These are phyloP conservation scores for Leptopilina clavipes DNA, from an alignment of 1,140 invertebrate genomes.

Conservation along the genomic window DNA sequence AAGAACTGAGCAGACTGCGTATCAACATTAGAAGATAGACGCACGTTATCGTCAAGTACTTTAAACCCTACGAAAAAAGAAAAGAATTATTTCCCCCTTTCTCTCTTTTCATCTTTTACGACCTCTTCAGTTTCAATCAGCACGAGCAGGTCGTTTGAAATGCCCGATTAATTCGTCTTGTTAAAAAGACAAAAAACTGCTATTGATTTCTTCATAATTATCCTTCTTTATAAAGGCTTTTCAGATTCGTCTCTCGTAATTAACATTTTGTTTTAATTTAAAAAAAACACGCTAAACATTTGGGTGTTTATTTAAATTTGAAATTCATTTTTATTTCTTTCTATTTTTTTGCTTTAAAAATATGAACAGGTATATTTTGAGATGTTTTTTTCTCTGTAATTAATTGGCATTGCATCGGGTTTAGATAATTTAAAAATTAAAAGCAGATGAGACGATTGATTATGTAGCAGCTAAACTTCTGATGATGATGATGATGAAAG, in stretches of 20 bases:
- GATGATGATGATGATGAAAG: neutral
- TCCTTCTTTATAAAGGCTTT: neutral
- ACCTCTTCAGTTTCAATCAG: neutral
- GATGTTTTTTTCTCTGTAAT: no score
- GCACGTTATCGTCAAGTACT: conserved; percentile 9
- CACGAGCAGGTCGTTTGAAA: neutral
- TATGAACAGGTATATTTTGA: no score
- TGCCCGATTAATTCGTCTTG: neutral
- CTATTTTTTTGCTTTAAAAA: no score
- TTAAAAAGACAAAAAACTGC: neutral
- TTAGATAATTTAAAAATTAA: neutral
- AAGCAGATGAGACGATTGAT: neutral
- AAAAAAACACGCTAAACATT: no score
- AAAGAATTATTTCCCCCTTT: neutral
- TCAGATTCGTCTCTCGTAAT: neutral
- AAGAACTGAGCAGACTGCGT: conserved; percentile 38
- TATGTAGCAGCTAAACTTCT: neutral
- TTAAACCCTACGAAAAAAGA: conserved; percentile 2
- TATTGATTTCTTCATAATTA: neutral
- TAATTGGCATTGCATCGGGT: no score
- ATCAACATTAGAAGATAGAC: neutral
- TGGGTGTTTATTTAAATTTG: no score
- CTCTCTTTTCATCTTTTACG: neutral
- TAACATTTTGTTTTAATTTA: neutral
- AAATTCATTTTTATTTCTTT: no score